These are phyloP conservation scores for Crotalus helleri DNA, from an alignment of 2,113 vertebrate genomes.

Conservation along the genomic window DNA sequence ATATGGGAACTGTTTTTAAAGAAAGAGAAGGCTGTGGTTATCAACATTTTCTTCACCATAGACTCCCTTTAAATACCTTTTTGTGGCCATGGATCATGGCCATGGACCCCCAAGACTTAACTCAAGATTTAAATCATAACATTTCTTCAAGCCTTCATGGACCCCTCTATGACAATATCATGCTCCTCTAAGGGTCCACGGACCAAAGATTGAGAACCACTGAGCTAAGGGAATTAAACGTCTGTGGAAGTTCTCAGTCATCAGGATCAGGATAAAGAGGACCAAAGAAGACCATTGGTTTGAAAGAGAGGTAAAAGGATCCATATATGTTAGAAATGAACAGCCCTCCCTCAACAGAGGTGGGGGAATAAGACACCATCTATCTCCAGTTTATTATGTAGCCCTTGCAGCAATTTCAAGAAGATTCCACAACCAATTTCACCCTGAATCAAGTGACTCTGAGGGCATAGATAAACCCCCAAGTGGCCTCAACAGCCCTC, in stretches of 20 bases:
- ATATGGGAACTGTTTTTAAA: not conserved
- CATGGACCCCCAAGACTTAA: not conserved
- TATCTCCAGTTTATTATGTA: not conserved
- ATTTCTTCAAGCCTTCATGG: not conserved
- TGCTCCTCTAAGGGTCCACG: not conserved
- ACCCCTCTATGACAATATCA: not conserved
- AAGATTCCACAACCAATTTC: not conserved
- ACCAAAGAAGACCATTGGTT: not conserved
- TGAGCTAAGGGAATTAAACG: not conserved
- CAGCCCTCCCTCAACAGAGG: too few species aligned
- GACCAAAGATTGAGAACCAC: not conserved
- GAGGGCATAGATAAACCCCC: not conserved
- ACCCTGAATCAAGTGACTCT: not conserved
- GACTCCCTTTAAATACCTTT: not conserved
- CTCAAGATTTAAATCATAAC: not conserved
- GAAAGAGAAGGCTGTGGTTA: not conserved
- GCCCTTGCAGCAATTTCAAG: not conserved
- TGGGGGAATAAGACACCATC: not conserved
- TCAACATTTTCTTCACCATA: not conserved
- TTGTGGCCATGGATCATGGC: not conserved
- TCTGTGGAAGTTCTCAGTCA: not conserved
- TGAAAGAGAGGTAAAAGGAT: not conserved
- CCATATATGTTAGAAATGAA: too few species aligned
- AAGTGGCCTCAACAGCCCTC: not conserved
- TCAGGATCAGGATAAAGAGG: not conserved